phyloP scores from a whole-genome alignment of 2,113 vertebrate genomes.

The Ptyas mucosa region DNA sequence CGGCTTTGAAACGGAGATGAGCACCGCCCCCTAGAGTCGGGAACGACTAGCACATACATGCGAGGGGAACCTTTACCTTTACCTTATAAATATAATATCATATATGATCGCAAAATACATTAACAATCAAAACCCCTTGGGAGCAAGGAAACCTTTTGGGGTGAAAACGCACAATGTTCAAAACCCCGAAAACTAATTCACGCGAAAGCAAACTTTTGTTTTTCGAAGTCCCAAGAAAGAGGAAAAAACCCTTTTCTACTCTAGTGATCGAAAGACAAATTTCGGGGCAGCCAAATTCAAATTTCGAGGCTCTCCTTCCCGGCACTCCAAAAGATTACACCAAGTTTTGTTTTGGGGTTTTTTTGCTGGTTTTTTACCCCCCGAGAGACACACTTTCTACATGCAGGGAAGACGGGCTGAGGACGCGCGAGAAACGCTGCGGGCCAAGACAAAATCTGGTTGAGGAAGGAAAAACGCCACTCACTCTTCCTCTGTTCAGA shows the following conservation, averaged over 20 bases:
- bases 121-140: too few species aligned
- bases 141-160: neutral
- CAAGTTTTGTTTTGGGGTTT: too few species aligned
- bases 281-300: neutral
- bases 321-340: neutral
- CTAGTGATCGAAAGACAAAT: neutral
- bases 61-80: too few species aligned
- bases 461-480: neutral
- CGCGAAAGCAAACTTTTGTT: neutral
- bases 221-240: neutral
- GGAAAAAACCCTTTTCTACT: neutral
- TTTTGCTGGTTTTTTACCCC: neutral
- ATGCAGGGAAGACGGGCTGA: neutral
- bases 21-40: too few species aligned
- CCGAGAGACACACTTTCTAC: neutral
- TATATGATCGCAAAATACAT: too few species aligned
- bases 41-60: too few species aligned
- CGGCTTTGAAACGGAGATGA: too few species aligned
- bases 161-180: neutral
- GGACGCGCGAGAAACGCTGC: neutral
- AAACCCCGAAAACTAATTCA: neutral
- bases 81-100: too few species aligned
- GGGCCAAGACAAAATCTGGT: neutral
- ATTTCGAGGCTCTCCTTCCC: neutral
- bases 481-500: neutral